Evolutionary conservation across 2,888 invertebrate genomes (phyloP).

Genomic region (Catocala fraxini): DNA sequence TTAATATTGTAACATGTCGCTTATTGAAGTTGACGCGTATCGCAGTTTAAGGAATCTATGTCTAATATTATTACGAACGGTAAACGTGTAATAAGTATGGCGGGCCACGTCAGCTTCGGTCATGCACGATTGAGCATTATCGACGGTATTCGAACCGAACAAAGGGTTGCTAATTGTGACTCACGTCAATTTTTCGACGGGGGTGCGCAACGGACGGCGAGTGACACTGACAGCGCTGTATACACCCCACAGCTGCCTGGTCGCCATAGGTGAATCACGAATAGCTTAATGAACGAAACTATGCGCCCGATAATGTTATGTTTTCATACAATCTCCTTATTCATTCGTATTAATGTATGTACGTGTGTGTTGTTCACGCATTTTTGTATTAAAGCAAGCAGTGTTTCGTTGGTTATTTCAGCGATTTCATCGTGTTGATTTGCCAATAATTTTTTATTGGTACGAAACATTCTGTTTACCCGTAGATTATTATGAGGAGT

Average conservation of each 20-base stretch:
- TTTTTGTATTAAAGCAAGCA: slow-evolving; percentile 15
- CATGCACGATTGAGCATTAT: slow-evolving; percentile 54
- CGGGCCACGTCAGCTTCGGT: slow-evolving; percentile 49
- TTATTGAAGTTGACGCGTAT: slow-evolving; percentile 31
- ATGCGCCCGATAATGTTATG: slow-evolving; percentile 25
- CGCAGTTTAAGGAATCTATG: slow-evolving; percentile 21
- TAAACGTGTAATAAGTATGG: slow-evolving; percentile 35
- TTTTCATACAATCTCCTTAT: slow-evolving; percentile 41
- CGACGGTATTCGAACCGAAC: slow-evolving; percentile 42
- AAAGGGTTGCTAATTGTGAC: slow-evolving; percentile 53
- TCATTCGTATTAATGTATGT: slow-evolving; percentile 31
- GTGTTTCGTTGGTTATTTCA: slow-evolving; percentile 19
- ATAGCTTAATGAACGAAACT: slow-evolving; percentile 29
- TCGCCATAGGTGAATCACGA: slow-evolving; percentile 35
- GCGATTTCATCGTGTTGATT: slow-evolving; percentile 24
- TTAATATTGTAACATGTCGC: slow-evolving; percentile 22
- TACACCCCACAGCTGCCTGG: slow-evolving; percentile 34
- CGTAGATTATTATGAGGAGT: neutral
- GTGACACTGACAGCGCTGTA: slow-evolving; percentile 10
- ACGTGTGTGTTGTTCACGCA: slow-evolving; percentile 24
- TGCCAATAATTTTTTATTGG: slow-evolving; percentile 6
- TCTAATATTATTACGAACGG: slow-evolving; percentile 37
- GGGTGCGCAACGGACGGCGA: slow-evolving; percentile 23
- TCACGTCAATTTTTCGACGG: slow-evolving; percentile 40
- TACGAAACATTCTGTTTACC: too few species aligned